Evolutionary conservation across 2,888 invertebrate species (phyloP).

Genomic region (Rambutsinella grinnellia): DNA sequence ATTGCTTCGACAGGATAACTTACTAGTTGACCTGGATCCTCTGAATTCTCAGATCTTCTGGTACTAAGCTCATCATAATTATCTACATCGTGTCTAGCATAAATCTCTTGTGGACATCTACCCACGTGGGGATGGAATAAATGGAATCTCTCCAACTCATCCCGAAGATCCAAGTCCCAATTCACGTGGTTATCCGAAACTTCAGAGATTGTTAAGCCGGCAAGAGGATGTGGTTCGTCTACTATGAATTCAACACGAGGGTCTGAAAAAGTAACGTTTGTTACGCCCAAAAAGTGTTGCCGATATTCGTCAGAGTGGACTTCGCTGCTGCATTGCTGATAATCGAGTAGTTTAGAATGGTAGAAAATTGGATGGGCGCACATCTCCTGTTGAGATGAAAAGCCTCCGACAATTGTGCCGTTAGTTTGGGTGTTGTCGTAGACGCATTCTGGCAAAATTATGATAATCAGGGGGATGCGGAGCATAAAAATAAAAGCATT

Average conservation of each 20-base stretch:
- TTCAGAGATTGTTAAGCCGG: not conserved
- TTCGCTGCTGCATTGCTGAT: conserved; percentile 6
- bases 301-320: not conserved
- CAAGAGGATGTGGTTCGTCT: not conserved
- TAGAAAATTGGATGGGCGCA: conserved; percentile 86
- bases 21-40: not conserved
- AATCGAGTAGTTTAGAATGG: conserved; percentile 86
- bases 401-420: conserved; percentile 79
- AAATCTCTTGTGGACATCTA: not conserved
- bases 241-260: not conserved
- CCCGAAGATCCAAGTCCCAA: no score
- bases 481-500: not conserved
- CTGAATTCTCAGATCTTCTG: conserved; percentile 10
- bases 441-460: conserved; percentile 77
- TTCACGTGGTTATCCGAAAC: not conserved
- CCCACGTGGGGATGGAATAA: not conserved
- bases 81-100: not conserved
- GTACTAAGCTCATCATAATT: not conserved
- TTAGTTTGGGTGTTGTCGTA: conserved; percentile 77
- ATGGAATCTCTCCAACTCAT: not conserved
- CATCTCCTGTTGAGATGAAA: conserved; percentile 89
- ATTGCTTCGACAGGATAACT: not conserved
- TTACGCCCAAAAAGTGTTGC: conserved; percentile 8
- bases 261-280: conserved; percentile 13
- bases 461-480: no score